These are phyloP conservation scores for Oconnorella tubifera DNA, from an alignment of 2,888 invertebrate species.

Conservation along the genomic window DNA sequence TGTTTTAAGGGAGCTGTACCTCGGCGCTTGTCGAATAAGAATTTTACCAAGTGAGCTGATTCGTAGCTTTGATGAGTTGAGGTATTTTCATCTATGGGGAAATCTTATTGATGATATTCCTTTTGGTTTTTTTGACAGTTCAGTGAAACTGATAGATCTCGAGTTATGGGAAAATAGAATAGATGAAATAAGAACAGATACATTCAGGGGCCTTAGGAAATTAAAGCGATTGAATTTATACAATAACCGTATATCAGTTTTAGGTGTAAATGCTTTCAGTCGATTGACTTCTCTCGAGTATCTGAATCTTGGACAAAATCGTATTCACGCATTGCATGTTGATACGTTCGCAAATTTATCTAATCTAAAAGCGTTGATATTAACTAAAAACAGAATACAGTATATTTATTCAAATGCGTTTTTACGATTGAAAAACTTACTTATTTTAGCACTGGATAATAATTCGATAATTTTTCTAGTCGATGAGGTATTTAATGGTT, in stretches of 20 bases:
- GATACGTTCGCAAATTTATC: conserved; percentile 26
- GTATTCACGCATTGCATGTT: conserved; percentile 20
- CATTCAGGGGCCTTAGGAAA: conserved; percentile 27
- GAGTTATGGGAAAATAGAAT: conserved; percentile 35
- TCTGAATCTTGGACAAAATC: conserved; percentile 33
- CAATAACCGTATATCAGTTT: conserved; percentile 25
- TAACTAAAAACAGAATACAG: conserved; percentile 29
- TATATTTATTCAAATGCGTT: conserved; percentile 29
- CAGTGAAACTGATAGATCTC: conserved; percentile 28
- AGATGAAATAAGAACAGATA: conserved; percentile 22
- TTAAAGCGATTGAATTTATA: conserved; percentile 34
- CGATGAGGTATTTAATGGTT: conserved; percentile 25
- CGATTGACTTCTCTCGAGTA: conserved; percentile 28
- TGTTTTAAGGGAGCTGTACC: conserved; percentile 30
- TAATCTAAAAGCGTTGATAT: conserved; percentile 32
- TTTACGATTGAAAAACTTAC: conserved; percentile 23
- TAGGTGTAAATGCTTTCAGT: conserved; percentile 24
- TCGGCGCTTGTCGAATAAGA: conserved; percentile 26
- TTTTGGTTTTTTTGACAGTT: conserved; percentile 24
- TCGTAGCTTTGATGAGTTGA: conserved; percentile 20
- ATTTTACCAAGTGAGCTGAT: conserved; percentile 26
- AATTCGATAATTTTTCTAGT: conserved; percentile 30
- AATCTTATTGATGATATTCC: conserved; percentile 31
- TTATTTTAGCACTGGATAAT: conserved; percentile 27
- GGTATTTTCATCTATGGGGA: conserved; percentile 32